phyloP scores from a whole-genome alignment of 2,797 vertebrate species.

The Trichosurus vulpecula region DNA sequence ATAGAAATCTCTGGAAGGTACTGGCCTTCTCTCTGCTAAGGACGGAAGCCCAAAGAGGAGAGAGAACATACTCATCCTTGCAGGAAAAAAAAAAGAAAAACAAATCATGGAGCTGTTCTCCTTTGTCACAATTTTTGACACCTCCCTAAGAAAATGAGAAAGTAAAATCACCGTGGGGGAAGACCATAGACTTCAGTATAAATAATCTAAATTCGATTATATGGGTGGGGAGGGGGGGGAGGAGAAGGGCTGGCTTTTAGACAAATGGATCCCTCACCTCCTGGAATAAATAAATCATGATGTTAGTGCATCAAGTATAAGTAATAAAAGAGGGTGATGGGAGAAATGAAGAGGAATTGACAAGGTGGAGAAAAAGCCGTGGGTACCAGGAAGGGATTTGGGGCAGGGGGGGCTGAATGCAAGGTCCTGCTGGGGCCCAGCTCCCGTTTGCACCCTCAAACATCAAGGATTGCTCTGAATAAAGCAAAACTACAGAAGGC shows the following conservation, averaged over 20 bases:
- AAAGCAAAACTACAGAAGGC: not conserved
- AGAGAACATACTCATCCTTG: not conserved
- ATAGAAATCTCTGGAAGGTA: not conserved
- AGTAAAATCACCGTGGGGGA: not conserved
- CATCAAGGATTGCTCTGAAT: not conserved
- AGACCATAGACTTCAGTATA: not conserved
- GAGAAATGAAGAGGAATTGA: conserved; percentile 30
- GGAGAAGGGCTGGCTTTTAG: not conserved
- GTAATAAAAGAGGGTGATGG: conserved; percentile 45
- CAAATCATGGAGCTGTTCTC: conserved; percentile 20
- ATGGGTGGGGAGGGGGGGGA: not conserved
- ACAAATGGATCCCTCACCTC: conserved; percentile 8
- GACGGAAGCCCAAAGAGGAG: not conserved
- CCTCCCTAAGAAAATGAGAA: conserved; percentile 11
- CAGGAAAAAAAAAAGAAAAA: not conserved
- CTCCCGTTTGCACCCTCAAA: not conserved
- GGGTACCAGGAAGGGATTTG: not conserved
- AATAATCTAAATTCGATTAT: not conserved
- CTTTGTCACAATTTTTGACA: conserved; percentile 36
- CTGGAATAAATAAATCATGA: conserved; percentile 56
- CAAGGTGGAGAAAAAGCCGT: conserved; percentile 34
- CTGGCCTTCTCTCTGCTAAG: not conserved
- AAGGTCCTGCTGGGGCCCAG: not conserved
- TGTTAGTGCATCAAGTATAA: conserved; percentile 41
- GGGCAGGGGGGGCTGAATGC: not conserved